Evolutionary conservation across 2,888 invertebrate genomes (phyloP).

Genomic region (Morpho helenor): DNA sequence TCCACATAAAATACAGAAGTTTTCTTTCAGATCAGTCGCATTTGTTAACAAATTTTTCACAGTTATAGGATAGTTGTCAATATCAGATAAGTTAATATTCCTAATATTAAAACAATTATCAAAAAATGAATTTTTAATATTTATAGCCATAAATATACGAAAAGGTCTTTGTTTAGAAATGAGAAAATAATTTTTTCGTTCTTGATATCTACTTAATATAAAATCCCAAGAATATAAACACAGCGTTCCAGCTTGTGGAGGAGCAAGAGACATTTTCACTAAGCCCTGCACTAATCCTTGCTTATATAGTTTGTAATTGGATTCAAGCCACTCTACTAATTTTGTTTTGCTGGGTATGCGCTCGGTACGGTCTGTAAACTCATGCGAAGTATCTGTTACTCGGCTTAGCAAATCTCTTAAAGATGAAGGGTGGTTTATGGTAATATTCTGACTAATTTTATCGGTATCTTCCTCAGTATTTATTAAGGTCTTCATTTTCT

Average conservation of each 20-base stretch:
- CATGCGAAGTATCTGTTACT: constrained; percentile 8
- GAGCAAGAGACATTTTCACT: constrained; percentile 41
- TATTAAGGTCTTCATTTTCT: constrained; percentile 35
- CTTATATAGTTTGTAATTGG: constrained; percentile 56
- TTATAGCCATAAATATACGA: constrained; percentile 60
- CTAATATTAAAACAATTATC: constrained; percentile 56
- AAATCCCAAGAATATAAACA: constrained; percentile 58
- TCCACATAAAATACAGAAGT: constrained; percentile 65
- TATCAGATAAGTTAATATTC: constrained; percentile 50
- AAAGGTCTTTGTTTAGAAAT: constrained; percentile 49
- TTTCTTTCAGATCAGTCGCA: constrained; percentile 49
- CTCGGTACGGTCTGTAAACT: constrained; percentile 4
- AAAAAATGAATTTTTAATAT: constrained; percentile 44
- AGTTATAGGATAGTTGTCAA: constrained; percentile 55
- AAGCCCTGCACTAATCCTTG: constrained; percentile 40
- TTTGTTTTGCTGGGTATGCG: constrained; percentile 37
- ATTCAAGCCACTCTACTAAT: constrained; percentile 56
- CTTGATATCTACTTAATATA: constrained; percentile 56
- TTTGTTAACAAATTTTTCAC: constrained; percentile 60
- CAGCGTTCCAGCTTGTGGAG: constrained; percentile 50
- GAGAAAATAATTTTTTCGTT: constrained; percentile 56
- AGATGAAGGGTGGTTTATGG: constrained; percentile 4
- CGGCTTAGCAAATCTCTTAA: constrained; percentile 16
- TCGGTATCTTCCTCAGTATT: not conserved
- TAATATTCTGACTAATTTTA: not conserved